Evolutionary conservation across 2,113 vertebrate species (phyloP).

Genomic region (Oncorhynchus kisutch): DNA sequence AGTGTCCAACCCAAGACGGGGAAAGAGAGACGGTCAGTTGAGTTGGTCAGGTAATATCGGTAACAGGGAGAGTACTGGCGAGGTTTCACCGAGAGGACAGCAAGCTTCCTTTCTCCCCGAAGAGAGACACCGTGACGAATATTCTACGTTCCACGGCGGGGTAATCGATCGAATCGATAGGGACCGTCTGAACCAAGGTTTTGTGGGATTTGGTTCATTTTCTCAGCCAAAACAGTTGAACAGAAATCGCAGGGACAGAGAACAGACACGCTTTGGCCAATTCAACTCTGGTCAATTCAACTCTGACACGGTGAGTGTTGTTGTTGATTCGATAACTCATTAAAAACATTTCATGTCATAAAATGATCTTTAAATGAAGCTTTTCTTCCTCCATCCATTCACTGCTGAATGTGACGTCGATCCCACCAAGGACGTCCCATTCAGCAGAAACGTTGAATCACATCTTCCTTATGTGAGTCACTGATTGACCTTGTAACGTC

Average conservation of each 20-base stretch:
- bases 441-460: background rate
- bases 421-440: background rate
- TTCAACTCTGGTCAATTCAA: conserved; percentile 29
- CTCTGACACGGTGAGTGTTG: conserved; percentile 34
- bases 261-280: no score
- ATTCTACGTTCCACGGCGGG: background rate
- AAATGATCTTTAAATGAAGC: no score
- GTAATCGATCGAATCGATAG: background rate
- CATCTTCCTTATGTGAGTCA: no score
- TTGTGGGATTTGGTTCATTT: background rate
- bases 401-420: background rate
- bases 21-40: background rate
- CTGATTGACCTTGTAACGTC: background rate
- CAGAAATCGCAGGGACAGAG: no score
- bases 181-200: background rate
- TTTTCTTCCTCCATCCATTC: background rate
- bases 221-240: no score
- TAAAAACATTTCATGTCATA: background rate
- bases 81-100: background rate
- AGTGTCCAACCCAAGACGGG: background rate
- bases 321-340: background rate
- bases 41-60: background rate
- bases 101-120: background rate
- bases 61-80: no score
- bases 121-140: background rate